Base-by-base conservation (phyloP, 1,140 invertebrate species). In the Phymorhynchus buccinoides region DNA sequence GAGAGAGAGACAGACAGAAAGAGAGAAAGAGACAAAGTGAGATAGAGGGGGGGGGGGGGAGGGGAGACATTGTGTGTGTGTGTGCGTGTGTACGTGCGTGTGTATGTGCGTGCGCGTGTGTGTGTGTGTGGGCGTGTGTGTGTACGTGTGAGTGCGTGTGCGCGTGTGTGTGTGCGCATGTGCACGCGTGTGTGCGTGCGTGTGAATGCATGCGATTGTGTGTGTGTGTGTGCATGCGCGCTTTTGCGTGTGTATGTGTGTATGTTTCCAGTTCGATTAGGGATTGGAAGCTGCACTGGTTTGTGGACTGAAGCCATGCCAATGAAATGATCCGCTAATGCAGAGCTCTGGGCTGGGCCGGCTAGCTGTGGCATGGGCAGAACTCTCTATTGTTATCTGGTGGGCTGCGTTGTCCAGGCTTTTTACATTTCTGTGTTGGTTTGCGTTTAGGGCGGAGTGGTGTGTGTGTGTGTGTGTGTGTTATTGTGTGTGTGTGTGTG, bases 111-210 rank as follows among this genome's bases (percentile, higher is more conserved):
- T 66, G 62, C n/a, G 62, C n/a, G 62, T 66, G 62, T 66, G 62
- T 66, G 62, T 66, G 62, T 66, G 62, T 66, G 62, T 66, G 62
- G 9, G 62, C n/a, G 62, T 30, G 62, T 27, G 62, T 66, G 62
- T 27, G 62, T 66, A 27, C n/a, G 62, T 66, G 62, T 27, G 62
- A 16, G n/a, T 35, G 68, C 4, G 9, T 73, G 30, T 73, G 68
- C 35, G n/a, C 35, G 68, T 35, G n/a, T 73, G n/a, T 9, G n/a
- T 35, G 68, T 30, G 32, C 35, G 32, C 30, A 32, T 73, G 32
- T 35, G 32, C 6, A 32, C 35, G 30, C 35, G 68, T 35, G 32
- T 66, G 62, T 66, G 62, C n/a, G 62, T 66, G 62, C n/a, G 62
- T 66, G 62, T 66, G 62, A 16, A 27, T 66, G n/a, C 35, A 32